Base-by-base conservation (phyloP, 2,113 vertebrate genomes). In the Hystrix cristata region DNA sequence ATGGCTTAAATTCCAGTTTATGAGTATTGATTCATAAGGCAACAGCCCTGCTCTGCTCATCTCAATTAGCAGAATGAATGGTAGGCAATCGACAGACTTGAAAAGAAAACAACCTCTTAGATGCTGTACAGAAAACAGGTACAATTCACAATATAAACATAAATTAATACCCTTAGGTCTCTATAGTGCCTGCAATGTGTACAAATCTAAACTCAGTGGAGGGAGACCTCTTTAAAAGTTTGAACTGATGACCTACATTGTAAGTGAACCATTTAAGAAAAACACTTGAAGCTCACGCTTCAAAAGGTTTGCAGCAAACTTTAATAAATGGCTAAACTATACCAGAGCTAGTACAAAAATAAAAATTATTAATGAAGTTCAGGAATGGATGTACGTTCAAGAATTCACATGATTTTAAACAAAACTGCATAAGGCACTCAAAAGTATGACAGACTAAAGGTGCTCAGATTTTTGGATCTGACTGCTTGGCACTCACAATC, bases 1-100 rank as follows among this genome's bases (percentile, higher is more conserved):
- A 69, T 46, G 51, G 5, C 48, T 97, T 51, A 86, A 92, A 85
- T 57, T 96, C 48, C 85, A 90, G 46, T 92, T 94, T 94, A 87
- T 85, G 57, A 84, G 8, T 91, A 94, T 80, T 57, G 64, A 94
- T 34, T 94, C 64, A 94, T 14, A 94, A 90, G 29, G 60, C 48
- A 88, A 87, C 7, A 96, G 64, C 14, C 87, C 38, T 72, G 85
- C 43, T 60, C 74, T 87, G 74, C 23, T 91, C 31, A 82, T 79
- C 51, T 29, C 65, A 84, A 74, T 94, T 85, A 96, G 74, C 38
- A 96, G 29, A 91, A 85, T 65, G 38, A 78, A 83, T 57, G 27
- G 12, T 51, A 34, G 81, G 18, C 59, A 94, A 51, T 91, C 57
- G 93, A 65, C 1, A 90, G 27, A 11, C 18, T 9, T 74, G 5